These are phyloP conservation scores for Spicauda simplicius DNA, from an alignment of 2,888 invertebrate species.

Conservation along the genomic window DNA sequence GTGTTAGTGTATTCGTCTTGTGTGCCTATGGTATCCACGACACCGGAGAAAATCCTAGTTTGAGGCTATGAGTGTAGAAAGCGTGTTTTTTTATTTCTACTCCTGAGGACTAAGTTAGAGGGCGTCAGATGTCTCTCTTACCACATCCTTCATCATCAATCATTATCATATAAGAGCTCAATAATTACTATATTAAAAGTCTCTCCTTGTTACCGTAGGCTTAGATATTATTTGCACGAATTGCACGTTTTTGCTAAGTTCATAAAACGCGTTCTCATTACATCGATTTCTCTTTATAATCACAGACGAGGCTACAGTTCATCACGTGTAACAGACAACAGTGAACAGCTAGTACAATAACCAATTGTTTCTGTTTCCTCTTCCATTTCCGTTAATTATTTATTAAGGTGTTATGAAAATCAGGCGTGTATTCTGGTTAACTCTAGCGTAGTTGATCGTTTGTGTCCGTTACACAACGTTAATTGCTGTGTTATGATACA, in stretches of 20 bases:
- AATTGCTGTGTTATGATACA: neutral
- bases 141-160: too few species aligned
- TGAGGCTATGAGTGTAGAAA: too few species aligned
- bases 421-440: slow-evolving; percentile 8
- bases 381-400: slow-evolving; percentile 31
- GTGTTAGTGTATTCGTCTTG: too few species aligned
- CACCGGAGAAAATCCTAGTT: too few species aligned
- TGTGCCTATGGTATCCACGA: too few species aligned
- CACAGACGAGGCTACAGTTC: slow-evolving; percentile 15
- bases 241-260: neutral
- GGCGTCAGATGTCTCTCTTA: too few species aligned
- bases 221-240: too few species aligned
- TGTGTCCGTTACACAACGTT: neutral
- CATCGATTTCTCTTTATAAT: slow-evolving; percentile 17
- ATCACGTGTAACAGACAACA: neutral
- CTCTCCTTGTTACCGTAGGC: too few species aligned
- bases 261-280: neutral
- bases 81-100: too few species aligned
- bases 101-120: too few species aligned
- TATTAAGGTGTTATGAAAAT: slow-evolving; percentile 16
- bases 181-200: too few species aligned
- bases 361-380: slow-evolving; percentile 31
- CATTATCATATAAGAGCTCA: too few species aligned
- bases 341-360: slow-evolving; percentile 4
- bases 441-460: slow-evolving; percentile 14